Evolutionary conservation across 2,888 invertebrate genomes (phyloP).

Genomic region (Polietes domitor): DNA sequence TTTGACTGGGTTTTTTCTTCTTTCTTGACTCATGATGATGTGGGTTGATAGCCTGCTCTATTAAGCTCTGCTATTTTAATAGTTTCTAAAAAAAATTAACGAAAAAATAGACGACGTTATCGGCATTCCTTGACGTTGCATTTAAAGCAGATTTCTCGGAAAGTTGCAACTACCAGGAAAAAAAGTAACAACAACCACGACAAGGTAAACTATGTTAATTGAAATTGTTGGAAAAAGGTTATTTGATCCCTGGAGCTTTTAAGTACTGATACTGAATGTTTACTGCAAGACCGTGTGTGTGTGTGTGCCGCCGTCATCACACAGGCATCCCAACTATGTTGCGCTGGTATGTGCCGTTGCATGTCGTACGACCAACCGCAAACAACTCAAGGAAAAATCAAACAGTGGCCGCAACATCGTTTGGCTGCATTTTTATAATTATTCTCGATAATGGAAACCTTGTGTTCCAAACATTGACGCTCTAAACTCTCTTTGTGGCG

Average conservation of each 20-base stretch:
- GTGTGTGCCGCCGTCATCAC: too few relatives aligned
- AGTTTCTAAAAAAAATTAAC: slow-evolving; percentile 11
- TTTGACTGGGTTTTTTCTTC: neutral
- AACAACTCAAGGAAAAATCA: slow-evolving; percentile 23
- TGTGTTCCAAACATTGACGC: slow-evolving; percentile 8
- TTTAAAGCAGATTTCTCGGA: neutral
- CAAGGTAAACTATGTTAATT: slow-evolving; percentile 45
- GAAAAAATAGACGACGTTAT: slow-evolving; percentile 14
- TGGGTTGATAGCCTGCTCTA: neutral
- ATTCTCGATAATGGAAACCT: slow-evolving; percentile 15
- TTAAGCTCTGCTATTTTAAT: slow-evolving; percentile 12
- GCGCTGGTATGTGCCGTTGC: neutral
- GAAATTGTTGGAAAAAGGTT: slow-evolving; percentile 53
- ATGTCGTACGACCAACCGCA: neutral
- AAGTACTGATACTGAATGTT: too few relatives aligned
- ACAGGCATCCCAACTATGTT: too few relatives aligned
- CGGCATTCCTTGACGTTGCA: neutral
- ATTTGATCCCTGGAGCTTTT: slow-evolving; percentile 27
- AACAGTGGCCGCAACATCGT: slow-evolving; percentile 9
- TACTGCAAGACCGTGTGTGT: too few relatives aligned
- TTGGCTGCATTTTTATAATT: neutral
- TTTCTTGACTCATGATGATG: neutral
- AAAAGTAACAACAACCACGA: neutral
- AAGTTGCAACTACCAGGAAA: neutral
- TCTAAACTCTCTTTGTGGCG: neutral